Evolutionary conservation across 2,888 invertebrate species (phyloP), one percentile per base, ranked within the genome.

Genomic region (Rutpela maculata): DNA sequence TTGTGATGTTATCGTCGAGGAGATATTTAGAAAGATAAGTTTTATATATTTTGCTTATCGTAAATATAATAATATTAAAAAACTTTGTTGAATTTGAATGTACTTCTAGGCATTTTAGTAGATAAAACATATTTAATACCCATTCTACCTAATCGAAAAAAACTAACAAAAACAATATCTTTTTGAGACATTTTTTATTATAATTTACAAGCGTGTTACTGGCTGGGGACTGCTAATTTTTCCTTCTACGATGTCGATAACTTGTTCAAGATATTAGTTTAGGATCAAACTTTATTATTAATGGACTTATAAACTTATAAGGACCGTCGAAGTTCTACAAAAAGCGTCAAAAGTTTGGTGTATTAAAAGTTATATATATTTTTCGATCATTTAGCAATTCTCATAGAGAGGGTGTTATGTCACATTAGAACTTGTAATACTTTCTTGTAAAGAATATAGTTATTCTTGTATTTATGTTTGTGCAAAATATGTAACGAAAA

Each of bases 141-240:
- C 11, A 43, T 43, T 11, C 43, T 4, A 57, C 4, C 17, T 17
- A 17, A 19, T 19, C 19, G 2, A 10, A 22, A 59, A 59, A n/a
- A 59, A 59, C 3, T 59, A 11, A 43, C 19, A 17, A 38, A 35
- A 70, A 70, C 35, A 59, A 35, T 15, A 50, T 50, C 15, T 17
- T 9, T 10, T 12, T 19, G 38, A 59, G 22, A 60, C 70, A 18
- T 43, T 35, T 35, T 70, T 60, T 43, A 70, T 70, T 60, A 50
- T 43, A 70, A 70, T 62, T 62, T 70, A 70, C 38, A 57, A 19
- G 35, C 73, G 50, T 75, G 65, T 75, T 73, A 26, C 66, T 74
- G 18, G 65, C 75, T 66, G 73, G 73, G 74, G 76, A 72, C 78
- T 79, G 74, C 67, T 67, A 74, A 67, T 74, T 67, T 74, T 38